Evolutionary conservation across 2,888 invertebrate genomes (phyloP).

Genomic region (Ennomos fuscantarius): DNA sequence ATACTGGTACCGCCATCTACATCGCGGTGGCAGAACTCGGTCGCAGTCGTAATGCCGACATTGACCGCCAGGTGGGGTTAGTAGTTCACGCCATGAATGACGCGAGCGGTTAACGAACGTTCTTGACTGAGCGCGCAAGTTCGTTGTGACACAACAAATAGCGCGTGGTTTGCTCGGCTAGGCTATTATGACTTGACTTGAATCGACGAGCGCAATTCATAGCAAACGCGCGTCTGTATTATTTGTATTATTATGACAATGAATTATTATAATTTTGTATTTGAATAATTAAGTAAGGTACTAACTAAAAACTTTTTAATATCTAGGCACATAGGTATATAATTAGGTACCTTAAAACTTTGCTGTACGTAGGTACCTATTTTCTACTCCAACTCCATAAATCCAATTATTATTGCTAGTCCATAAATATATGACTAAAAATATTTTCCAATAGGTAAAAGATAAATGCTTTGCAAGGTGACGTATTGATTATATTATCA

Average conservation of each 20-base stretch:
- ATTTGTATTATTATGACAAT: not conserved
- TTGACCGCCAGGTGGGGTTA: slow-evolving; percentile 83
- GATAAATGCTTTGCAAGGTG: too few species aligned
- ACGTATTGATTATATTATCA: too few species aligned
- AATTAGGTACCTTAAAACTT: too few species aligned
- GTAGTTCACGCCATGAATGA: slow-evolving; percentile 66
- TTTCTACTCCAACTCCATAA: not conserved
- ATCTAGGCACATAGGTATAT: too few species aligned
- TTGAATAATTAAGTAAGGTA: too few species aligned
- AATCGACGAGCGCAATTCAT: slow-evolving; percentile 14
- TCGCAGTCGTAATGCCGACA: slow-evolving; percentile 73
- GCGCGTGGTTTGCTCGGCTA: slow-evolving; percentile 37
- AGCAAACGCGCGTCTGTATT: slow-evolving; percentile 1
- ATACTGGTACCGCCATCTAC: slow-evolving; percentile 71
- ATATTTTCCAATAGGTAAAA: too few species aligned
- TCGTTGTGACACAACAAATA: slow-evolving; percentile 62
- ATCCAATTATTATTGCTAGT: too few species aligned
- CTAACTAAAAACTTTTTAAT: too few species aligned
- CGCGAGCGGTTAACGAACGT: slow-evolving; percentile 83
- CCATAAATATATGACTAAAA: too few species aligned
- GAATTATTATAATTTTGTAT: too few species aligned
- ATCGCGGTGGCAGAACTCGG: slow-evolving; percentile 52
- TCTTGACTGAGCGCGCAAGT: slow-evolving; percentile 81
- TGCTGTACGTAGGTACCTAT: not conserved
- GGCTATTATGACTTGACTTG: not conserved